A percentile compares a stretch with the other conserved stretches of the same genome.
These are phyloP conservation scores for Apistogramma diplotaenia DNA, from an alignment of 2,113 vertebrate genomes.

Conservation along the genomic window DNA sequence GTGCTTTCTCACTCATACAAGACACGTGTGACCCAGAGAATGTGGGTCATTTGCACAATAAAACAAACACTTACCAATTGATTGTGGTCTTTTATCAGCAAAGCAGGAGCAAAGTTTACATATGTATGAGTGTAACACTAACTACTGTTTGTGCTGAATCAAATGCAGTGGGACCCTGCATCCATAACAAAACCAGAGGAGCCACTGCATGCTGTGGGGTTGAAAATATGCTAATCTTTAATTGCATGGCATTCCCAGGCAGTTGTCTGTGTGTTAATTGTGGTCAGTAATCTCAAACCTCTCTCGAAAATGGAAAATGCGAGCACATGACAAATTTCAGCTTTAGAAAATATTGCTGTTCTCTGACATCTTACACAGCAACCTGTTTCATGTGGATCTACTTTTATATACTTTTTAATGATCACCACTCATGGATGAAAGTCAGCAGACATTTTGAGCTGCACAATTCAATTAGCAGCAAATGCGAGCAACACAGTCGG, in stretches of 20 bases:
- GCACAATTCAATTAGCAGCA: not conserved
- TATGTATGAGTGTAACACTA: not conserved
- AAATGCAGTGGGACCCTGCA: not conserved
- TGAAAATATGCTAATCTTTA: not conserved
- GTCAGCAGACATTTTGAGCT: not conserved
- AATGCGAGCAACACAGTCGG: not conserved
- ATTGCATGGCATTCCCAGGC: not conserved
- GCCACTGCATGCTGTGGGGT: not conserved
- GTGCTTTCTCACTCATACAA: not conserved
- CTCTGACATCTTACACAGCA: not conserved
- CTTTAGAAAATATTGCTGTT: not conserved
- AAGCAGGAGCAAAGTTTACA: constrained; percentile 16
- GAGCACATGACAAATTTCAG: not conserved
- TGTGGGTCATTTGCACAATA: not conserved
- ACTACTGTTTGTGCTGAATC: not conserved
- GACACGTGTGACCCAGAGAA: not conserved
- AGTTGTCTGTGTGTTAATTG: not conserved
- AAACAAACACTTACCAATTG: constrained; percentile 4
- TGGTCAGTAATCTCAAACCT: not conserved
- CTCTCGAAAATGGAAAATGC: not conserved
- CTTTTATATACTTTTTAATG: not conserved
- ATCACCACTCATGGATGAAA: not conserved
- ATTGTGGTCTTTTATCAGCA: not conserved
- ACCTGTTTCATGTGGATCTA: not conserved
- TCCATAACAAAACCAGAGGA: not conserved